Evolutionary conservation across 2,113 vertebrate species (phyloP), one percentile per base, ranked within the genome.

Genomic region (Dascyllus trimaculatus): DNA sequence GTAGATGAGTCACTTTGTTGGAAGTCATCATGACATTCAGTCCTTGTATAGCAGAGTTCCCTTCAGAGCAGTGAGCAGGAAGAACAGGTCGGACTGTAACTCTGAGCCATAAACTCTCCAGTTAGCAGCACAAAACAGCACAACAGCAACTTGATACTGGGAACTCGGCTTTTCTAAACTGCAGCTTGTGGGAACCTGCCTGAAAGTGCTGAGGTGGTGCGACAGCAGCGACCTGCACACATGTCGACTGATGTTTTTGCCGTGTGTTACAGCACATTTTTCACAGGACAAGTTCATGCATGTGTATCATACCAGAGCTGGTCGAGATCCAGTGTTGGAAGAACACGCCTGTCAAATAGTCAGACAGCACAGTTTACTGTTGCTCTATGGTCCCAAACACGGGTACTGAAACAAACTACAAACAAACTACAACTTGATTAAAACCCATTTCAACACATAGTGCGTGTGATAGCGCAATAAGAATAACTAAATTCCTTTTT

Each of bases 1-100:
- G 76, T n/a, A 9, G 18, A 5, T 75, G 68, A 78, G 35, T 85
- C 70, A 75, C 17, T 22, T 3, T 35, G 43, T 15, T 82, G 2
- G 11, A 60, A 54, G 60, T 49, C 32, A 38, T 46, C 71, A 53
- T 80, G 66, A 54, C 49, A 62, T 56, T 68, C 21, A 29, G 69
- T 22, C 38, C 35, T 52, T 24, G 22, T 11, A n/a, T n/a, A 11
- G 40, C 14, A 11, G 40, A 43, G 32, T 51, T 63, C 11, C 18
- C 8, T n/a, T 35, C 63, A 73, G 32, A 56, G 19, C 6, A 11
- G 0, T 1, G 32, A 71, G 72, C 78, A 56, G 40, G 82, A 58
- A 57, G 66, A 88, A 80, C 91, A 11, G 87, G 92, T 92, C 29
- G 18, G 71, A 81, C 63, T 13, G 67, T 79, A 68, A 3, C 54